Evolutionary conservation across 1,140 invertebrate genomes (phyloP).

Genomic region (Drosophila sproati): DNA sequence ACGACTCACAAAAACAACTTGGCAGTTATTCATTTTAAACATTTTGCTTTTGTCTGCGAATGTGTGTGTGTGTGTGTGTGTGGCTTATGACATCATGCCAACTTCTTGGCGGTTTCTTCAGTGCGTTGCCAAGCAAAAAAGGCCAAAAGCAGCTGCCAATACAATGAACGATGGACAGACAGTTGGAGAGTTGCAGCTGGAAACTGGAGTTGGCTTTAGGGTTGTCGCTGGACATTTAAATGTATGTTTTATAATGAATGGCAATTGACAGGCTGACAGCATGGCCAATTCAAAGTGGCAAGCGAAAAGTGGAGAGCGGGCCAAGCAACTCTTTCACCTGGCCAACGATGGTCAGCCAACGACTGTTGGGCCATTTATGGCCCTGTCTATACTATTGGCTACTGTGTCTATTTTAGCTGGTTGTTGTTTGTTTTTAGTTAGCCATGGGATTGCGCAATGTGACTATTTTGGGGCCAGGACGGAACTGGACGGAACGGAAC

Average conservation of each 20-base stretch:
- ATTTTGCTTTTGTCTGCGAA: conserved; percentile 33
- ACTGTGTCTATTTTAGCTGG: background rate
- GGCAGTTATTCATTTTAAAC: conserved; percentile 31
- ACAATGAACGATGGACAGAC: conserved; percentile 39
- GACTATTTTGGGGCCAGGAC: background rate
- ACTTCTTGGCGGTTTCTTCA: conserved; percentile 42
- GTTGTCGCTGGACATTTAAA: conserved; percentile 64
- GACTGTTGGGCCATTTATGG: conserved; percentile 37
- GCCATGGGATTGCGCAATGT: conserved; percentile 54
- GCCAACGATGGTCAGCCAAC: background rate
- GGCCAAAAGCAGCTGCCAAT: conserved; percentile 48
- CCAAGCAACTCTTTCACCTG: conserved; percentile 61
- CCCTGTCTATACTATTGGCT: conserved; percentile 4
- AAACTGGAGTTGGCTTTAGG: conserved; percentile 14
- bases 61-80: conserved; percentile 14
- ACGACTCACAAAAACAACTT: conserved; percentile 18
- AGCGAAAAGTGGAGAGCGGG: background rate
- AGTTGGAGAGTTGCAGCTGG: conserved; percentile 23
- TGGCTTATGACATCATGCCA: conserved; percentile 57
- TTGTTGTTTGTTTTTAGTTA: conserved; percentile 6
- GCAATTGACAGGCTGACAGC: conserved; percentile 73
- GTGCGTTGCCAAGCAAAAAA: conserved; percentile 11
- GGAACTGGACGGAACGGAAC: conserved; percentile 13
- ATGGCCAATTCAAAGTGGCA: conserved; percentile 33
- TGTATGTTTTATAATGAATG: conserved; percentile 80